These are phyloP conservation scores for Embidobia sp. DNA, from an alignment of 2,888 invertebrate species.

Conservation along the genomic window DNA sequence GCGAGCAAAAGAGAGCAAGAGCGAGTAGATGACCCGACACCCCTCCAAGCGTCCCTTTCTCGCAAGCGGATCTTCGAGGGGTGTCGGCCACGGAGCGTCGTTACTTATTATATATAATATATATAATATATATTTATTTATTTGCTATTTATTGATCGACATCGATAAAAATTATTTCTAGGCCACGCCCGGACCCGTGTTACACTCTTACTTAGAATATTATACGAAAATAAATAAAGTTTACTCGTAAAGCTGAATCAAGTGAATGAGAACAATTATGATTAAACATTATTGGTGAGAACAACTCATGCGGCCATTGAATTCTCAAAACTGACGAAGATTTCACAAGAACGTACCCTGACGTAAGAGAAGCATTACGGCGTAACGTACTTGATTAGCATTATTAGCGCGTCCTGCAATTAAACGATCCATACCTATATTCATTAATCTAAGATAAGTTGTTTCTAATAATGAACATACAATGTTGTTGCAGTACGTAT, in stretches of 20 bases:
- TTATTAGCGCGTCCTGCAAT: conserved; percentile 73
- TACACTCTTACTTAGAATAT: conserved; percentile 71
- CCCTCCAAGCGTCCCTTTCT: conserved; percentile 41
- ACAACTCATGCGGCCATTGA: conserved; percentile 13
- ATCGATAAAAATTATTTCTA: conserved; percentile 70
- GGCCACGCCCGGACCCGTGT: conserved; percentile 72
- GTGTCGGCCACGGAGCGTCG: conserved; percentile 56
- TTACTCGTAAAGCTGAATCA: conserved; percentile 59
- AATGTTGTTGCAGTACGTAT: conserved; percentile 74
- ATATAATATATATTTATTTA: conserved; percentile 68
- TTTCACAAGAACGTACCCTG: conserved; percentile 36
- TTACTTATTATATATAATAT: conserved; percentile 60
- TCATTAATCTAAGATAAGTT: conserved; percentile 73
- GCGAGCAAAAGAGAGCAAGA: conserved; percentile 11
- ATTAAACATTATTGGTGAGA: conserved; percentile 45
- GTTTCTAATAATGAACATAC: conserved; percentile 76
- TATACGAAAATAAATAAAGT: conserved; percentile 66
- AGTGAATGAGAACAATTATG: conserved; percentile 43
- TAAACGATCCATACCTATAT: conserved; percentile 72
- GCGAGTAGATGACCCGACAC: conserved; percentile 37
- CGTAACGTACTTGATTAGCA: conserved; percentile 73
- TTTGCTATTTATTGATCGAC: conserved; percentile 72
- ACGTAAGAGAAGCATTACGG: conserved; percentile 59
- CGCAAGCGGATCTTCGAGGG: conserved; percentile 44
- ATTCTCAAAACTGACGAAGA: conserved; percentile 30